Percentiles rank a stretch among this genome's conserved stretches.
Conservation (phyloP, 2,888 invertebrate genomes). For the Halocaridina rubra region DNA sequence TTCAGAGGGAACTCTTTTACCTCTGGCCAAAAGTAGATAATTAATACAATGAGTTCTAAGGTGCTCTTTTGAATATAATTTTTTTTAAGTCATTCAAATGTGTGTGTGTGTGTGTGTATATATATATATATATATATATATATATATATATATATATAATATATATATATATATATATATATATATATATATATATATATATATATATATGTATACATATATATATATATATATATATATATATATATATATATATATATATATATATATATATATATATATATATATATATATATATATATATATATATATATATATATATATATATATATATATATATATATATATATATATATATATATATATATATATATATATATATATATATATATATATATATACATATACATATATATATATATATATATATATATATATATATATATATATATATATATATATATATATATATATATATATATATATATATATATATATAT, state of each 20-base stretch:
- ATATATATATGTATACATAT: neutral
- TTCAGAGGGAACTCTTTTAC: too few species aligned
- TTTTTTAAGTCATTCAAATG: too few species aligned
- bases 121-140: neutral
- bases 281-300: neutral
- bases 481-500: neutral
- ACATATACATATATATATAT: neutral
- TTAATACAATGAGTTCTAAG: too few species aligned
- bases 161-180: neutral
- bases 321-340: neutral
- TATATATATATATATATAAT: neutral
- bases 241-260: constrained; percentile 1
- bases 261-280: neutral
- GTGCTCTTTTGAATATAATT: too few species aligned
- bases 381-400: neutral
- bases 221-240: neutral
- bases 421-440: neutral
- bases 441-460: neutral
- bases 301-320: neutral
- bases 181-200: neutral
- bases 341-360: neutral
- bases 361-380: neutral
- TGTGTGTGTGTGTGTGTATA: neutral
- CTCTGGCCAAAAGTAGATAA: too few species aligned
- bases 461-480: neutral